A percentile compares a stretch with the other conserved stretches of the same genome.
These are phyloP conservation scores for Drosophila bunnanda DNA, from an alignment of 2,888 invertebrate genomes.

Conservation along the genomic window DNA sequence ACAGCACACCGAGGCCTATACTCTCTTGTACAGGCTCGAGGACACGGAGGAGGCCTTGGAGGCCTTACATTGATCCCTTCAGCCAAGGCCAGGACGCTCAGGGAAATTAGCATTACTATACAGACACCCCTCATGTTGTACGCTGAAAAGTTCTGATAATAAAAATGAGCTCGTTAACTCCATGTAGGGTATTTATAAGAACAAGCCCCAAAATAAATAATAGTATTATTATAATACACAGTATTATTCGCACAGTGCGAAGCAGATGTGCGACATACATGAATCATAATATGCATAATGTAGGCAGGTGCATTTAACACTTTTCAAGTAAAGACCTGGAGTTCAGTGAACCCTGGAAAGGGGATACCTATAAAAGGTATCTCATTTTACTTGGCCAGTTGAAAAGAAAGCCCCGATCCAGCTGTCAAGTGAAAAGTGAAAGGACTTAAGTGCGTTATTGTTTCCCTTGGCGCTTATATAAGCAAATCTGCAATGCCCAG, in stretches of 20 bases:
- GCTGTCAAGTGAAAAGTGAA: slow-evolving; percentile 67
- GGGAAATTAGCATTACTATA: slow-evolving; percentile 27
- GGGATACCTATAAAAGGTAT: slow-evolving; percentile 41
- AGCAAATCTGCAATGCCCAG: slow-evolving; percentile 31
- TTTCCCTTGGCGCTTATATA: slow-evolving; percentile 52
- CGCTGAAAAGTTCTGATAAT: neutral
- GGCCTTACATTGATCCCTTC: neutral
- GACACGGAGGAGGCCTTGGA: slow-evolving; percentile 22
- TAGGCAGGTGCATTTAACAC: slow-evolving; percentile 20
- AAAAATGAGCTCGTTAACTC: neutral
- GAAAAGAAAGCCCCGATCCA: slow-evolving; percentile 53
- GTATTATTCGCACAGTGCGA: neutral
- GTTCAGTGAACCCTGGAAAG: slow-evolving; percentile 41
- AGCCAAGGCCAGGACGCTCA: slow-evolving; percentile 12
- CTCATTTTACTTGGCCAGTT: slow-evolving; percentile 21
- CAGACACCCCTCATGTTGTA: slow-evolving; percentile 21
- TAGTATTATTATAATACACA: too few species aligned
- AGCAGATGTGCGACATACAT: slow-evolving; percentile 18
- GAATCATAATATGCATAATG: slow-evolving; percentile 1
- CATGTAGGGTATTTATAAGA: slow-evolving; percentile 25
- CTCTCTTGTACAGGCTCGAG: slow-evolving; percentile 13
- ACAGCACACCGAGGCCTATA: slow-evolving; percentile 22
- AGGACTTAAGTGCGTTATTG: slow-evolving; percentile 64
- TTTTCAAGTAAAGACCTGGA: neutral
- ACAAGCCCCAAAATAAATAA: neutral